A percentile compares a stretch with the other conserved stretches of the same genome.
phyloP scores from a whole-genome alignment of 2,888 invertebrate genomes.

The Dicycla oo region DNA sequence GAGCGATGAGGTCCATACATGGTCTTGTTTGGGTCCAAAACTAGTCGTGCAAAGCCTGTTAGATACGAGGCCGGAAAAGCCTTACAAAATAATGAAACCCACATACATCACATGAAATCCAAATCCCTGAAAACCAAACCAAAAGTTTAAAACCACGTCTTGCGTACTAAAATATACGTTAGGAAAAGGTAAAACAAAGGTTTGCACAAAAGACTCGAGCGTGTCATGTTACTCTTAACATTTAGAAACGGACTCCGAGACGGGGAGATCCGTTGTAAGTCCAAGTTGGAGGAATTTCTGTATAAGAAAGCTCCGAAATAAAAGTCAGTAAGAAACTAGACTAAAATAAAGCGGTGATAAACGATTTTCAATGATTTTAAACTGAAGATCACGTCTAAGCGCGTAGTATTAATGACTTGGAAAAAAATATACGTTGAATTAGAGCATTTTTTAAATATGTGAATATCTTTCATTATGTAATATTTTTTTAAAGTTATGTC shows the following conservation, averaged over 20 bases:
- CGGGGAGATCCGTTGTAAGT: slow-evolving; percentile 41
- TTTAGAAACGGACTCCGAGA: slow-evolving; percentile 35
- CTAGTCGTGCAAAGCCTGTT: too few species aligned
- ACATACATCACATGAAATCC: too few species aligned
- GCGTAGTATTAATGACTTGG: too few species aligned
- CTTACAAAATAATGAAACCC: neutral
- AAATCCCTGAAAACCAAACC: neutral
- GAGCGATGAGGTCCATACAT: neutral
- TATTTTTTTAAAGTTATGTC: too few species aligned
- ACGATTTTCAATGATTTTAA: too few species aligned
- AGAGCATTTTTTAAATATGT: too few species aligned
- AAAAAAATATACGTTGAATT: too few species aligned
- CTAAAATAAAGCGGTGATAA: too few species aligned
- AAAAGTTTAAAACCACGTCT: slow-evolving; percentile 20
- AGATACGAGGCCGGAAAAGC: neutral
- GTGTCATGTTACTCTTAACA: slow-evolving; percentile 48
- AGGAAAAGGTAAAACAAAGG: slow-evolving; percentile 38
- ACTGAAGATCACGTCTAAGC: too few species aligned
- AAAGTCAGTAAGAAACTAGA: slow-evolving; percentile 22
- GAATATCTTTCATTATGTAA: too few species aligned
- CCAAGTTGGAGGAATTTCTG: slow-evolving; percentile 21
- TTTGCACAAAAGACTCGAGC: slow-evolving; percentile 33
- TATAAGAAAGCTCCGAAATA: slow-evolving; percentile 30
- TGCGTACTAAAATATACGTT: slow-evolving; percentile 9
- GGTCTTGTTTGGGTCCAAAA: neutral